Percentiles rank a stretch among this genome's conserved stretches.
Evolutionary conservation across 1,140 invertebrate genomes (phyloP).

Genomic region (Calosoma granatense): DNA sequence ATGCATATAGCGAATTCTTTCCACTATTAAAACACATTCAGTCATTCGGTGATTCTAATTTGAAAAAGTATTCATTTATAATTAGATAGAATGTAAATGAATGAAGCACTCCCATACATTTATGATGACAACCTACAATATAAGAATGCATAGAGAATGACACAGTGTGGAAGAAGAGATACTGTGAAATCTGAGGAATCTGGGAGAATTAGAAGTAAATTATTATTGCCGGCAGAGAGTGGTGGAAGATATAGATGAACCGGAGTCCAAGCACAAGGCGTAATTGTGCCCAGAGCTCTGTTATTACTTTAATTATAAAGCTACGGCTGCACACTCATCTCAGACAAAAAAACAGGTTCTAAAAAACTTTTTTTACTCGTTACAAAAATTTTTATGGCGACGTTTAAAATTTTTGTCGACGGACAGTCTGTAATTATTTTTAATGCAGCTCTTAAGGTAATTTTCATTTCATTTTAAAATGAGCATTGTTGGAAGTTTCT

Average conservation of each 20-base stretch:
- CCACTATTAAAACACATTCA: no score
- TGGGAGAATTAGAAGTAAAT: no score
- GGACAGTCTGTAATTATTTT: conserved; percentile 5
- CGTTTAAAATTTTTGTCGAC: conserved; percentile 13
- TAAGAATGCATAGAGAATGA: no score
- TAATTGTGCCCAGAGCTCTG: conserved; percentile 9
- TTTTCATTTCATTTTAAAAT: conserved; percentile 6
- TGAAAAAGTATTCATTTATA: no score
- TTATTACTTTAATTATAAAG: conserved; percentile 19
- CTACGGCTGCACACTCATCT: conserved; percentile 11
- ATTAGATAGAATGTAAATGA: no score
- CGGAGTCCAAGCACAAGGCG: neutral
- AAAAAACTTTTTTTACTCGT: conserved; percentile 6
- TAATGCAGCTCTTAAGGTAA: conserved; percentile 7
- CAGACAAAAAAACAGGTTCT: neutral
- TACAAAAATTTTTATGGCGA: conserved; percentile 13
- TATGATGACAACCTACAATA: no score
- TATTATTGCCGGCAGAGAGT: no score
- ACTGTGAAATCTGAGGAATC: no score
- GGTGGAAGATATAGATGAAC: neutral
- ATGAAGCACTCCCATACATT: no score
- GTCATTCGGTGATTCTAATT: no score
- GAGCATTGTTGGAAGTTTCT: neutral
- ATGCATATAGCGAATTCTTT: no score
- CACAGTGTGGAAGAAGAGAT: no score